Base-by-base conservation (phyloP, 2,888 invertebrate genomes). In the Galerucella calmariensis region DNA sequence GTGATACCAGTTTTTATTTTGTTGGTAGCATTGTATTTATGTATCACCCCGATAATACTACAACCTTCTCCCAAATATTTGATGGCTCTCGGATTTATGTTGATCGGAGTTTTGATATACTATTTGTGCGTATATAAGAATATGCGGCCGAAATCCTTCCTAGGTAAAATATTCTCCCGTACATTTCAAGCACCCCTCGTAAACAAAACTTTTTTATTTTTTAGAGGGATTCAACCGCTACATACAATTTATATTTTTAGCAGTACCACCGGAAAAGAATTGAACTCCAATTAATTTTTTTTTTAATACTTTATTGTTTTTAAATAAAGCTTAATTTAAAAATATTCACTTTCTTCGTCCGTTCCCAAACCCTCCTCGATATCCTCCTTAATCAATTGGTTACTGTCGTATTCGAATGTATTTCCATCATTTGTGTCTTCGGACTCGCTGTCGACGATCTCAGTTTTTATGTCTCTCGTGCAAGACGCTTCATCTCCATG, bases 11-110 rank as follows among this genome's bases (percentile, higher is more conserved):
- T 93, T 81, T 89, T 95, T 76, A 93, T 95, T 70, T 87, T 95
- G 51, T 75, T 91, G 12, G 90, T 94, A 58, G 91, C 95, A 0
- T 87, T 94, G 79, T 94, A 94, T 84, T 88, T 96, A 59, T 92
- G 94, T 14, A 87, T 94, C 10, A 90, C 92, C 61, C 95, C 96
- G 8, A 94, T 96, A 62, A 88, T 94, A 10, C 90, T 92, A 69
- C 92, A 94, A 77, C 95, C 95, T 0, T 92, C 93, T 2, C 86
- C 91, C 0, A 94, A 94, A 85, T 95, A 95, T 85, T 87, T 95
- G 4, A 92, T 94, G 83, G 94, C 95, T 0, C 86, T 94, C 9
- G 88, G 90, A 0, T 95, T 95, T 84, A 91, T 95, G 72, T 81
- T 92, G 0, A 80, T 92, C 56, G 96, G 95, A 0, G 88, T 92